Conservation (phyloP, 2,113 vertebrate species). For the Bothrops jararaca region DNA sequence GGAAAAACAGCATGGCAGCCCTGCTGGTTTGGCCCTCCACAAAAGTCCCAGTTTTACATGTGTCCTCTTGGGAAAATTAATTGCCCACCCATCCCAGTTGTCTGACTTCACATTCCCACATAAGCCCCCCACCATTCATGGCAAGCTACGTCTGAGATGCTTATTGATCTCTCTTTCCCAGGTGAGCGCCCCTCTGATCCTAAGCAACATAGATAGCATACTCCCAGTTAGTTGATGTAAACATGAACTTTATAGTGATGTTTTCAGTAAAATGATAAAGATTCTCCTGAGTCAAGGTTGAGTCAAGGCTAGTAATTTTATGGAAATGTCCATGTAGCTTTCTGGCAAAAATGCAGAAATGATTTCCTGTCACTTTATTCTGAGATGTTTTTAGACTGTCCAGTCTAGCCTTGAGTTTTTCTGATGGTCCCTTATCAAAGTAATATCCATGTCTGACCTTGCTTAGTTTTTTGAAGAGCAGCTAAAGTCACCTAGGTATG, state of each 20-base stretch:
- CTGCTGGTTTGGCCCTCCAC: not conserved
- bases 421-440: not conserved
- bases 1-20: not conserved
- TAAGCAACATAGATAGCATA: not conserved
- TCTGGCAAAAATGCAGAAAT: not conserved
- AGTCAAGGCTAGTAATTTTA: not conserved
- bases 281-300: not conserved
- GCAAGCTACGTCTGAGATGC: not conserved
- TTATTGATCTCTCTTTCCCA: slow-evolving; percentile 12
- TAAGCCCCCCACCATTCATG: not conserved
- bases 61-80: not conserved
- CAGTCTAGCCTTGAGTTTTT: not conserved
- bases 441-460: not conserved
- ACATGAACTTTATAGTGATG: not conserved
- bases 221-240: slow-evolving; percentile 19
- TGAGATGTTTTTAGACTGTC: not conserved
- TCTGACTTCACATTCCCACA: not conserved
- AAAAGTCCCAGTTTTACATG: not conserved
- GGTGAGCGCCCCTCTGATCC: not conserved
- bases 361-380: not conserved
- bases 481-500: not conserved
- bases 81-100: not conserved
- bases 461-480: not conserved
- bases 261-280: not conserved
- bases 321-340: not conserved